Conservation (phyloP, 2,888 invertebrate genomes). For the Andrena hattorfiana region DNA sequence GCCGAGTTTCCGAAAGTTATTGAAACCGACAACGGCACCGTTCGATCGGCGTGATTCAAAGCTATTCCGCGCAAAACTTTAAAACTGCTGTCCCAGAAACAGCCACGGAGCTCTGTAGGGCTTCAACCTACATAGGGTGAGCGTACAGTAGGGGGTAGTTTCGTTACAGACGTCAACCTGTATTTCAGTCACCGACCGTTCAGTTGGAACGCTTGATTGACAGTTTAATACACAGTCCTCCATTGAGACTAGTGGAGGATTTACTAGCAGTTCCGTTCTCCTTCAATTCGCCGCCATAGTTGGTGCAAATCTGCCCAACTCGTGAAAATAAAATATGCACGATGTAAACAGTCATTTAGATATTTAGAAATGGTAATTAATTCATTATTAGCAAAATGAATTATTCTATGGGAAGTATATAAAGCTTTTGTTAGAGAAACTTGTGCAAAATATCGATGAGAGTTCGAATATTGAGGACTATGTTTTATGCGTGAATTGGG, state of each 20-base stretch:
- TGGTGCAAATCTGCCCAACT: not conserved
- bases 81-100: slow-evolving; percentile 63
- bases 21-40: slow-evolving; percentile 30
- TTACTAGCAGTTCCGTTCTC: not conserved
- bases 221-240: not conserved
- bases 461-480: too few species aligned
- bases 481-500: too few species aligned
- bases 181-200: not conserved
- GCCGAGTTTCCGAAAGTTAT: slow-evolving; percentile 64
- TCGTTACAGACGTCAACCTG: slow-evolving; percentile 12
- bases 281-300: not conserved
- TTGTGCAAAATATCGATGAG: too few species aligned
- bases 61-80: slow-evolving; percentile 54
- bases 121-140: slow-evolving; percentile 62
- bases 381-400: too few species aligned
- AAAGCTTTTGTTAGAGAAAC: too few species aligned
- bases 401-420: too few species aligned
- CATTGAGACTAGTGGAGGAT: slow-evolving; percentile 1
- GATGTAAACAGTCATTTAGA: too few species aligned
- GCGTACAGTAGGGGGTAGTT: slow-evolving; percentile 19
- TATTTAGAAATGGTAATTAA: too few species aligned
- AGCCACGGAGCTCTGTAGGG: slow-evolving; percentile 50
- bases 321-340: too few species aligned
- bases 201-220: slow-evolving; percentile 10
- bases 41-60: slow-evolving; percentile 41